These are phyloP conservation scores for Hymenopus coronatus DNA, from an alignment of 2,888 invertebrate species.

Conservation along the genomic window DNA sequence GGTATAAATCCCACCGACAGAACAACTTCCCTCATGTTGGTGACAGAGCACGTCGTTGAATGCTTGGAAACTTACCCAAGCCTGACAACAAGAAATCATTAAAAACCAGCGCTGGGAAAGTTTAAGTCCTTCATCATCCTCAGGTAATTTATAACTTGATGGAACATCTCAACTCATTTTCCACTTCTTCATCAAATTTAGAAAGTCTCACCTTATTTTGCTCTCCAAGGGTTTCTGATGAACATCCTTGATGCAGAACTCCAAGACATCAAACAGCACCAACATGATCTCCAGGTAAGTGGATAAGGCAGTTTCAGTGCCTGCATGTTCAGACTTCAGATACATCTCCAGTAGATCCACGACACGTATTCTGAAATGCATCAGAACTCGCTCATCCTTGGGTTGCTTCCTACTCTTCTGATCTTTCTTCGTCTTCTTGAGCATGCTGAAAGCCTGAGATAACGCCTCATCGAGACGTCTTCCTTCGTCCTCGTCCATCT, in stretches of 20 bases:
- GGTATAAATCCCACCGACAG: too few species aligned
- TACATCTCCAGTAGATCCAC: conserved; percentile 35
- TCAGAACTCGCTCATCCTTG: conserved; percentile 30
- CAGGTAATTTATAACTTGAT: too few species aligned
- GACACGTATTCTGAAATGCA: conserved; percentile 35
- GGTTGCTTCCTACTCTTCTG: conserved; percentile 31
- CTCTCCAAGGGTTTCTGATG: conserved; percentile 36
- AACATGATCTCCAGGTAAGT: conserved; percentile 34
- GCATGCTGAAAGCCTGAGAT: conserved; percentile 40
- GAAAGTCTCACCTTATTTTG: conserved; percentile 3
- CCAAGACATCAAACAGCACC: conserved; percentile 33
- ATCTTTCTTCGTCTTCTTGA: conserved; percentile 2
- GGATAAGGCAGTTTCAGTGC: conserved; percentile 26
- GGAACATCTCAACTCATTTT: too few species aligned
- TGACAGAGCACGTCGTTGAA: too few species aligned
- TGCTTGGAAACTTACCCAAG: too few species aligned
- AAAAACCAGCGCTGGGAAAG: too few species aligned
- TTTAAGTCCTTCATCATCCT: too few species aligned
- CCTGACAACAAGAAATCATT: too few species aligned
- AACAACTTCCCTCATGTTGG: too few species aligned
- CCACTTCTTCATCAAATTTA: too few species aligned
- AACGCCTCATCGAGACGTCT: conserved; percentile 43
- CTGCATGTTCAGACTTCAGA: conserved; percentile 16
- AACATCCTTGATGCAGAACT: conserved; percentile 34
- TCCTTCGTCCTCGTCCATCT: conserved; percentile 44